These are phyloP conservation scores for Popillia japonica DNA, from an alignment of 1,140 invertebrate species.

Conservation along the genomic window DNA sequence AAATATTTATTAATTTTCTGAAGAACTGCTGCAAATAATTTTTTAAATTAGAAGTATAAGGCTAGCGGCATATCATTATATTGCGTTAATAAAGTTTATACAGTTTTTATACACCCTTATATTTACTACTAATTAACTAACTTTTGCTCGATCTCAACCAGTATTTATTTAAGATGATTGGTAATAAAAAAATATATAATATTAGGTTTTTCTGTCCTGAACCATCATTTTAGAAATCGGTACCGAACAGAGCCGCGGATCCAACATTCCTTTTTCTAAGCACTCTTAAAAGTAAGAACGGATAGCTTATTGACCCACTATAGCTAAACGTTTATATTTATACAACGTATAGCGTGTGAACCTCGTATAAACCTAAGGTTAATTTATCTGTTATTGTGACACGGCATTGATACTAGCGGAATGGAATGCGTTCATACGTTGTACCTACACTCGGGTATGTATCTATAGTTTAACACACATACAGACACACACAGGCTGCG, in stretches of 20 bases:
- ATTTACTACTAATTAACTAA: background rate
- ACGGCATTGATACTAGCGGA: background rate
- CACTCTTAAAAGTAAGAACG: slow-evolving; percentile 14
- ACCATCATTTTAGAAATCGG: background rate
- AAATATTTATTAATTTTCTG: too few species aligned
- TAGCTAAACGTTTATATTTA: background rate
- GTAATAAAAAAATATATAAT: background rate
- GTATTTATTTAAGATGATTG: background rate
- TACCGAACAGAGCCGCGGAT: background rate
- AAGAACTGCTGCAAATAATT: too few species aligned
- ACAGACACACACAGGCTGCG: background rate
- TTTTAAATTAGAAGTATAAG: too few species aligned
- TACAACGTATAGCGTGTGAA: background rate
- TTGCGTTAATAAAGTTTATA: too few species aligned
- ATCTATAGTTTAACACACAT: background rate
- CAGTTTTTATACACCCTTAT: too few species aligned
- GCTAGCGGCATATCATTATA: too few species aligned
- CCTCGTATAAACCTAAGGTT: background rate
- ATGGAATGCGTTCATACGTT: slow-evolving; percentile 15
- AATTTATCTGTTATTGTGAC: slow-evolving; percentile 19
- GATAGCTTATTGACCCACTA: slow-evolving; percentile 14
- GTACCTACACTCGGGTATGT: background rate
- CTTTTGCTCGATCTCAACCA: background rate
- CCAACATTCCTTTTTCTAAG: slow-evolving; percentile 1
- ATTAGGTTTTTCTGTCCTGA: background rate